Evolutionary conservation across 35 echinoderm and acorn worm species (phyloP).

Genomic region (Stichopus chloronotus): DNA sequence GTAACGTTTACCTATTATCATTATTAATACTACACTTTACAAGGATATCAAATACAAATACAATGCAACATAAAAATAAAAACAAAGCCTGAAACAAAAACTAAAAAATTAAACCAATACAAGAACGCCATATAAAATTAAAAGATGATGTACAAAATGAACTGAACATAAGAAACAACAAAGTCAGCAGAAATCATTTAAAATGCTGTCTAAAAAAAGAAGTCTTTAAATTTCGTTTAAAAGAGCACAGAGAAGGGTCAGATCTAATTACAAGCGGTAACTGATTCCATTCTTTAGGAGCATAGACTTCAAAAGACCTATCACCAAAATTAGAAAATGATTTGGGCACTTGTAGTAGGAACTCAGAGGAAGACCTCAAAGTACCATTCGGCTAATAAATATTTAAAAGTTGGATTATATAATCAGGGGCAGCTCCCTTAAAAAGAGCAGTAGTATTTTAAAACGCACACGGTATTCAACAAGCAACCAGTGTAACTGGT

Average conservation of each 20-base stretch:
- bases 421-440: not conserved
- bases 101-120: too few species aligned
- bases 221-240: not conserved
- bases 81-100: too few species aligned
- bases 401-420: not conserved
- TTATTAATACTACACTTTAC: too few species aligned
- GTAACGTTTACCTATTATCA: too few species aligned
- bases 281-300: constrained; percentile 30
- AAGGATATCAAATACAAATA: too few species aligned
- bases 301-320: constrained; percentile 7
- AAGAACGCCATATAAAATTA: too few species aligned
- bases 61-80: too few species aligned
- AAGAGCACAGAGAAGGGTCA: not conserved
- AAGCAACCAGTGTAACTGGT: too few species aligned
- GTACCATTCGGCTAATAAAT: not conserved
- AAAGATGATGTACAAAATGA: too few species aligned
- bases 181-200: too few species aligned
- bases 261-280: not conserved
- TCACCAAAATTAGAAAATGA: not conserved
- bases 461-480: not conserved
- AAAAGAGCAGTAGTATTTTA: not conserved
- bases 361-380: not conserved
- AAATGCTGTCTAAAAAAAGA: too few species aligned
- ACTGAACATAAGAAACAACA: too few species aligned
- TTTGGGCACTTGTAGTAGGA: not conserved